phyloP scores from a whole-genome alignment of 1,140 invertebrate species.

The Geopemphigus sp. region DNA sequence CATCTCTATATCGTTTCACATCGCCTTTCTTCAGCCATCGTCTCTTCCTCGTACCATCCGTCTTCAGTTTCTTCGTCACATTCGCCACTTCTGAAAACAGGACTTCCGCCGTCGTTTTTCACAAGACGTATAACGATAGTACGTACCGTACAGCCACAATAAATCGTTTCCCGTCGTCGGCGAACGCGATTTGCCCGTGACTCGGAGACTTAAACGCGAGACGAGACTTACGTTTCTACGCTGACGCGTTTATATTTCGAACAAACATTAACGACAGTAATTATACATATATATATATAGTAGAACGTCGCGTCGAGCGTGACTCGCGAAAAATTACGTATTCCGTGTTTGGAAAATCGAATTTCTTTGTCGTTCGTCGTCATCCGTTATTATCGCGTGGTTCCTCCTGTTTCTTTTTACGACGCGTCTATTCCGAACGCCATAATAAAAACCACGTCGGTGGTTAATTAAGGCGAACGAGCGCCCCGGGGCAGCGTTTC shows the following conservation, averaged over 20 bases:
- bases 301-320: constrained; percentile 9
- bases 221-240: no score
- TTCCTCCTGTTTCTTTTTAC: neutral
- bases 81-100: no score
- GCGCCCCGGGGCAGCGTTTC: neutral
- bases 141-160: neutral
- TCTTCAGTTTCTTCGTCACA: no score
- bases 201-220: constrained; percentile 9
- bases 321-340: constrained; percentile 39
- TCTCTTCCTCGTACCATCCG: no score
- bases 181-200: neutral
- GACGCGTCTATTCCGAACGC: neutral
- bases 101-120: neutral
- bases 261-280: no score
- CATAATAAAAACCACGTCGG: constrained; percentile 17
- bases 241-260: no score
- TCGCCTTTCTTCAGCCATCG: no score
- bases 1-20: no score
- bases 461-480: constrained; percentile 45
- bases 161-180: neutral
- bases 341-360: constrained; percentile 40
- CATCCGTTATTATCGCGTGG: constrained; percentile 4
- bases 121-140: neutral
- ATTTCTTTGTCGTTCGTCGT: constrained; percentile 14
- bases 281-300: no score